Conservation (phyloP, 1,140 invertebrate species). For the Paralvinella palmiformis region DNA sequence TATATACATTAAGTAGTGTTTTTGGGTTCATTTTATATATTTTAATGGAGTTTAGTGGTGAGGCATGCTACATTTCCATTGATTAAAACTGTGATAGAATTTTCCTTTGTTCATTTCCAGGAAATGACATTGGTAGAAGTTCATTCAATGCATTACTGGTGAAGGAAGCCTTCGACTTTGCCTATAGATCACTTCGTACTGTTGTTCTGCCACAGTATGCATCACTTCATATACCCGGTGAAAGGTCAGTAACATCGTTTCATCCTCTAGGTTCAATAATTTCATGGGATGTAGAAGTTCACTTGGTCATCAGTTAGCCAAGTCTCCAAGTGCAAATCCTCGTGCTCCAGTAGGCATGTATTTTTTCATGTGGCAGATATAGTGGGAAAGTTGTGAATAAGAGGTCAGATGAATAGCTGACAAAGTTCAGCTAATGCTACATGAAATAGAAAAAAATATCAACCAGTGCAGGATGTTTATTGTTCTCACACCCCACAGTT, state of each 20-base stretch:
- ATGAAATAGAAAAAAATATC: too few relatives aligned
- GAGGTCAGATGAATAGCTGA: too few relatives aligned
- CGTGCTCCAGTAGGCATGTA: too few relatives aligned
- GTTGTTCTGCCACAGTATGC: slow-evolving; percentile 57
- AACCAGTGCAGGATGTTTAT: too few relatives aligned
- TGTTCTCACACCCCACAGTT: too few relatives aligned
- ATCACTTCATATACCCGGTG: background rate
- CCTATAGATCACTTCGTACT: slow-evolving; percentile 77
- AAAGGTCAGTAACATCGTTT: slow-evolving; percentile 10
- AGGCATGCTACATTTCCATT: too few relatives aligned
- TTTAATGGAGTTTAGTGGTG: background rate
- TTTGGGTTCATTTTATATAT: too few relatives aligned
- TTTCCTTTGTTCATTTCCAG: slow-evolving; percentile 15
- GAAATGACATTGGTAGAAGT: slow-evolving; percentile 91
- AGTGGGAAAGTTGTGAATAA: too few relatives aligned
- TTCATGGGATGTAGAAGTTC: background rate
- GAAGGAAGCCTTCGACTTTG: slow-evolving; percentile 91
- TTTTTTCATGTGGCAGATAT: too few relatives aligned
- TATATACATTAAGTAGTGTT: background rate
- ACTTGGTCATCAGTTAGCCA: background rate
- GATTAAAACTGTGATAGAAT: slow-evolving; percentile 10
- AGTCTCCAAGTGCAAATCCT: too few relatives aligned
- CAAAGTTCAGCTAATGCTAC: too few relatives aligned
- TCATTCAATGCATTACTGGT: slow-evolving; percentile 87
- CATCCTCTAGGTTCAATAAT: too few relatives aligned